These are phyloP conservation scores for Caenorhabditis sinica DNA, from an alignment of 2,888 invertebrate genomes.

Conservation along the genomic window DNA sequence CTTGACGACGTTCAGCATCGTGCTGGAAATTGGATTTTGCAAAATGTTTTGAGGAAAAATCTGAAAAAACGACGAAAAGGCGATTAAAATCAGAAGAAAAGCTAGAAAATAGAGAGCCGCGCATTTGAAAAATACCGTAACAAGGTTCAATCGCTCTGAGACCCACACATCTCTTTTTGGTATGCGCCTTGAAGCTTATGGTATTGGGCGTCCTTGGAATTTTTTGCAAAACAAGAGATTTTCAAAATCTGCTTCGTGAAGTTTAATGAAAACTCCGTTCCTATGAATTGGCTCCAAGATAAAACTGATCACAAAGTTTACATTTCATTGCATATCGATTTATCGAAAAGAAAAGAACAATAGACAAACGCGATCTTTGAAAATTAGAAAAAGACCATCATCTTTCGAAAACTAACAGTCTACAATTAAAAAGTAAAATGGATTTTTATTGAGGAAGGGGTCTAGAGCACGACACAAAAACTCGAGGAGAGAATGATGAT, in stretches of 20 bases:
- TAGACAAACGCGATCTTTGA: constrained; percentile 33
- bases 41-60: neutral
- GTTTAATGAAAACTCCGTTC: neutral
- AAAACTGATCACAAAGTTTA: constrained; percentile 3
- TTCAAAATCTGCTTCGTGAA: neutral
- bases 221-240: neutral
- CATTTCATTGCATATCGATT: constrained; percentile 43
- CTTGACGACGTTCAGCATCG: constrained; percentile 59
- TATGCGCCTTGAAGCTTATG: constrained; percentile 32
- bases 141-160: neutral
- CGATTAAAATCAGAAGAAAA: constrained; percentile 3
- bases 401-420: constrained; percentile 54
- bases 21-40: constrained; percentile 25
- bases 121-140: constrained; percentile 42
- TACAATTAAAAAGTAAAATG: constrained; percentile 26
- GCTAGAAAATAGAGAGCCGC: constrained; percentile 10
- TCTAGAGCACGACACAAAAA: constrained; percentile 25
- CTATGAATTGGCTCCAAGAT: neutral
- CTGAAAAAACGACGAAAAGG: neutral
- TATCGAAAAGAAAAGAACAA: constrained; percentile 37
- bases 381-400: constrained; percentile 27
- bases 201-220: too few relatives aligned
- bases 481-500: neutral
- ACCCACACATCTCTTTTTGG: neutral
- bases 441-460: constrained; percentile 7